A percentile compares a stretch with the other conserved stretches of the same genome.
Evolutionary conservation across 2,797 vertebrate species (phyloP).

Genomic region (Anableps anableps): DNA sequence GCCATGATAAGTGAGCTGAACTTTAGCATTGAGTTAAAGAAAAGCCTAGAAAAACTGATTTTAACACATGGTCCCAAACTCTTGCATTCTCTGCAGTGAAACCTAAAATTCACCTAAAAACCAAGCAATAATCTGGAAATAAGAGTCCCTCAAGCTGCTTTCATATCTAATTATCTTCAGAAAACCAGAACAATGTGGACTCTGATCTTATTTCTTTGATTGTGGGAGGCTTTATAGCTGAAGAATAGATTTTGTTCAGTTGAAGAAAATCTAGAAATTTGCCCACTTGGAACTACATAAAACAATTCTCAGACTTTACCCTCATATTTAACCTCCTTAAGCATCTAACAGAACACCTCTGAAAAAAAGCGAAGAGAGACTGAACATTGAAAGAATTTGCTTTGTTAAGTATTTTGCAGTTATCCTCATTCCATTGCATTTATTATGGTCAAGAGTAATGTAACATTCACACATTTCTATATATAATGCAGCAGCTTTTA

Average conservation of each 20-base stretch:
- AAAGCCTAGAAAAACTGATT: background rate
- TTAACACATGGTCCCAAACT: background rate
- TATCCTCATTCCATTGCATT: background rate
- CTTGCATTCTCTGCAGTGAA: background rate
- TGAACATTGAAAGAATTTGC: background rate
- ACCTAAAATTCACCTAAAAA: background rate
- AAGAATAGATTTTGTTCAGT: conserved; percentile 1
- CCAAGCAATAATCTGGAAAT: background rate
- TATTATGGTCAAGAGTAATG: background rate
- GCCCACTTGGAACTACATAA: background rate
- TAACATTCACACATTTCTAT: background rate
- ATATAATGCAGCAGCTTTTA: conserved; percentile 4
- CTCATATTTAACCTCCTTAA: background rate
- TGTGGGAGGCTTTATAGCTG: background rate
- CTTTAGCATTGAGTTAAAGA: background rate
- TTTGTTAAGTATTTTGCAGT: background rate
- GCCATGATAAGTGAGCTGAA: background rate
- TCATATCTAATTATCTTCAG: background rate
- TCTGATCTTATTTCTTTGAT: background rate
- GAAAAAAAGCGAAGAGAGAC: background rate
- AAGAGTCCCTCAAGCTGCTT: background rate
- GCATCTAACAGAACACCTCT: background rate
- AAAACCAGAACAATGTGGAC: background rate
- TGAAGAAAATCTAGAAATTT: conserved; percentile 1
- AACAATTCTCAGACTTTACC: background rate